Base-by-base conservation (phyloP, 2,888 invertebrate genomes). In the Lepidochitona cinerea region DNA sequence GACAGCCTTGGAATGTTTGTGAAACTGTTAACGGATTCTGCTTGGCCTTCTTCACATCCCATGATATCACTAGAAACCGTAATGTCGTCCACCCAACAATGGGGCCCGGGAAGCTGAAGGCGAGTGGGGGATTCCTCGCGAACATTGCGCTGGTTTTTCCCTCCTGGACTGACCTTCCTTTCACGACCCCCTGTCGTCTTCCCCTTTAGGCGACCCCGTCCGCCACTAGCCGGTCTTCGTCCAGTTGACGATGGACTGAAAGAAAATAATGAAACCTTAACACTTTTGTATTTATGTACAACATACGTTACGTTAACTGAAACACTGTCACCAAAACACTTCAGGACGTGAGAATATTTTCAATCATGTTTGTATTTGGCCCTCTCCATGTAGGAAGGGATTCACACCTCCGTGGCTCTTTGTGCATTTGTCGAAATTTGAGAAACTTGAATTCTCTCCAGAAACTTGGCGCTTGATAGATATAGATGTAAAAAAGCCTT, bases 31-130 rank as follows among this genome's bases (percentile, higher is more conserved):
- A 14, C 26, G 5, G 59, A 14, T 32, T 59, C 59, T 14, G 59
- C 23, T 32, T 14, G 12, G 26, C 26, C 59, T 32, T 59, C 59
- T 29, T 59, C 59, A 1, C 32, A 23, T 29, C 26, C 26, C 26
- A 59, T 29, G 1, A 32, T 23, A 59, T 29, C 59, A 32, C 59
- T 59, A 9, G 59, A 59, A 23, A 59, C 59, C 4, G 59, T 59
- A 14, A 59, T 14, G 59, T 59, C 59, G 26, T 59, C 59, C 26
- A 59, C 59, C 59, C 59, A 59, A 32, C 59, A 59, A 26, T 59
- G 59, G 7, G 59, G 59, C 14, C 59, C 59, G 32, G 59, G 59
- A 9, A 59, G 59, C 4, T 12, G 23, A 4, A 26, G 14, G 14
- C 29, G 23, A 18, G 14, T 12, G 29, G 26, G 18, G 1, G 4